Evolutionary conservation across 1,140 invertebrate genomes (phyloP), one percentile per base, ranked within the genome.

Genomic region (Drosophila lini): DNA sequence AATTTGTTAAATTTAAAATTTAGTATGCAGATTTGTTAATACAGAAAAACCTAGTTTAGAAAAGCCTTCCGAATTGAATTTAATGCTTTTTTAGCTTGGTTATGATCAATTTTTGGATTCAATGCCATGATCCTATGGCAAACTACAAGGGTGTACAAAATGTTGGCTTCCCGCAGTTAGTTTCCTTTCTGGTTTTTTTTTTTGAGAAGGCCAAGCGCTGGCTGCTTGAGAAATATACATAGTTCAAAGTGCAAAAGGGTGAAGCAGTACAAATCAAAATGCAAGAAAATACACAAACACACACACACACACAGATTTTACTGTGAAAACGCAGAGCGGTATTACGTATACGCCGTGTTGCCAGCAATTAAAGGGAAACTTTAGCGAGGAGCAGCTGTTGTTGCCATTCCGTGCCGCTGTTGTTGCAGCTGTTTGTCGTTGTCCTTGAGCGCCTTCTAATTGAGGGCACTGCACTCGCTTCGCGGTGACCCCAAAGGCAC

Each of bases 391-490:
- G 40, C 77, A 62, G 75, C 78, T 75, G 77, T 80, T 80, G 69
- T 65, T 79, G 76, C 47, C 61, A 63, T 61, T 63, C 61, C 56
- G 61, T 62, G 80, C 42, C 71, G 71, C 50, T 79, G 75, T 61
- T 65, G 69, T 38, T 47, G 78, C 73, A 81, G 73, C 55, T 81
- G 59, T 77, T 74, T 64, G 56, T 28, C 62, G 58, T 3, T 88
- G 82, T 81, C 85, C 84, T 88, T 88, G 84, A 69, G 44, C 81
- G 83, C 76, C 63, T 83, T 82, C 69, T 83, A 88, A 86, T 86
- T 83, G 80, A 86, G 83, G 83, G 80, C 83, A 86, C 59, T 86
- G 83, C 83, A 86, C 83, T 86, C 84, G 63, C 61, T 62, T 56
- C 38, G 78, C 65, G 69, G 64, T 86, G 80, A 88, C 82, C 82